A percentile compares a stretch with the other conserved stretches of the same genome.
These are phyloP conservation scores for Peromyscus californicus DNA, from an alignment of 2,113 vertebrate genomes.

Conservation along the genomic window DNA sequence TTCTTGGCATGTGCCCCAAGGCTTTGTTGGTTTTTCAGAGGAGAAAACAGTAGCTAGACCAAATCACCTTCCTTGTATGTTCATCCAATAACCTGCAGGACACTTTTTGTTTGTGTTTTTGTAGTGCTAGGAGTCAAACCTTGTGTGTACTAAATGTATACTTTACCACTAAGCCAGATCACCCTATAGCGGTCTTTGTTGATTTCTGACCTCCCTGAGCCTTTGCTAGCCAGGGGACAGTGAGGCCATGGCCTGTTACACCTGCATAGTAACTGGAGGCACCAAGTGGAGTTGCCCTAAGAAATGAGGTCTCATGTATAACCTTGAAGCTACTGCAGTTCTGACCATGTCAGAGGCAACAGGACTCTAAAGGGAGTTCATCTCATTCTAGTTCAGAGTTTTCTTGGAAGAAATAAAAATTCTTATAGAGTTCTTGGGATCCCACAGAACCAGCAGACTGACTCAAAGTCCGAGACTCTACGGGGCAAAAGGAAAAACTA, in stretches of 20 bases:
- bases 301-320: neutral
- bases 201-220: neutral
- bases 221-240: neutral
- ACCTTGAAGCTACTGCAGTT: neutral
- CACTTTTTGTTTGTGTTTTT: neutral
- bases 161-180: neutral
- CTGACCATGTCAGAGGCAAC: neutral
- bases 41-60: neutral
- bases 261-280: neutral
- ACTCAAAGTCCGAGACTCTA: neutral
- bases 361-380: neutral
- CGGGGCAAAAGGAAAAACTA: neutral
- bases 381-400: neutral
- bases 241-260: neutral
- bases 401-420: neutral
- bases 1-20: neutral
- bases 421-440: neutral
- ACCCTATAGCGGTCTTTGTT: neutral
- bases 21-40: neutral
- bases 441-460: neutral
- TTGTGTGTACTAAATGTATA: neutral
- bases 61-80: neutral
- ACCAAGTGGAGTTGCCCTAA: neutral
- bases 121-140: neutral
- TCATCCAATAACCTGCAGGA: neutral